Conservation (phyloP, 2,888 invertebrate genomes). For the Trimorus sp. region DNA sequence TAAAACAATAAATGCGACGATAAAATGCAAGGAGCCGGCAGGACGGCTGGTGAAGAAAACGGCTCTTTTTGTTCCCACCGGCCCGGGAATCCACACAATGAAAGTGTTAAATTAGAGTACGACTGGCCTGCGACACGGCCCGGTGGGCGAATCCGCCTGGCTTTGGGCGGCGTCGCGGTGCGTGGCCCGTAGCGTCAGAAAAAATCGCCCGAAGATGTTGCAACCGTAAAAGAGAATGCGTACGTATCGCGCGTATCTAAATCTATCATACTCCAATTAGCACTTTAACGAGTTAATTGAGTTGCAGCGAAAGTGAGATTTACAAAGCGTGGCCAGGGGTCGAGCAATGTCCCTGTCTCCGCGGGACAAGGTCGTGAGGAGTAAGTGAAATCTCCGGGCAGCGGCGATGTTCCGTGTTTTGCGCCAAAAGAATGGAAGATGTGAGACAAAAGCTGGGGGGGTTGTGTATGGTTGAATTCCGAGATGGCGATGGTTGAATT, state of each 20-base stretch:
- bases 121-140: constrained; percentile 36
- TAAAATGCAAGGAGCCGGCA: no score
- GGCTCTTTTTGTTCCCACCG: constrained; percentile 28
- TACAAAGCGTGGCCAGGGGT: constrained; percentile 49
- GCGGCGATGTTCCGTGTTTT: no score
- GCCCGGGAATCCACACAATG: constrained; percentile 49
- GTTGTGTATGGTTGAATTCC: no score
- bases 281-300: constrained; percentile 53
- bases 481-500: no score
- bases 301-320: constrained; percentile 51
- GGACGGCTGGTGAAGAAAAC: constrained; percentile 6
- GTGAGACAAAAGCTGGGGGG: not conserved
- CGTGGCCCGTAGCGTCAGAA: constrained; percentile 34
- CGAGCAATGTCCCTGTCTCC: constrained; percentile 49
- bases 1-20: no score
- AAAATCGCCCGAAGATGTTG: constrained; percentile 26
- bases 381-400: constrained; percentile 22
- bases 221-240: constrained; percentile 40
- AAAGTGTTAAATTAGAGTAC: constrained; percentile 47
- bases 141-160: constrained; percentile 31
- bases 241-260: constrained; percentile 46
- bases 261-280: constrained; percentile 59
- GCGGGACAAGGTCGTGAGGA: constrained; percentile 44
- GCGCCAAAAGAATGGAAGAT: constrained; percentile 1
- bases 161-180: constrained; percentile 36